Evolutionary conservation across 2,797 vertebrate genomes (phyloP).

Genomic region (Heterohyrax brucei): DNA sequence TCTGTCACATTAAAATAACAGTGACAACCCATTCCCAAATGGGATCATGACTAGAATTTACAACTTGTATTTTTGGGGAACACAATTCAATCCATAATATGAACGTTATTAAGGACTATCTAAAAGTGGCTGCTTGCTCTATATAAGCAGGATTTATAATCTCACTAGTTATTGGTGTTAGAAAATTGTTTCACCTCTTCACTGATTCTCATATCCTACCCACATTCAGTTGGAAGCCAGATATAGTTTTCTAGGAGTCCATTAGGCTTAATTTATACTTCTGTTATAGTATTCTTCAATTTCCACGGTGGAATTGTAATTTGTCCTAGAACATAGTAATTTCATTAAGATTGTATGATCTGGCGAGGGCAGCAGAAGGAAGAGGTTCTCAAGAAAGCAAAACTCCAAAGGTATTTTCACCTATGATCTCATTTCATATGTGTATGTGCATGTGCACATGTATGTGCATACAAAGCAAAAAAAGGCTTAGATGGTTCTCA

Average conservation of each 20-base stretch:
- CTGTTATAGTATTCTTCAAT: slow-evolving; percentile 18
- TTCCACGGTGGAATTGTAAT: slow-evolving; percentile 23
- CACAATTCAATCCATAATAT: no score
- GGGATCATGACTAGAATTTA: no score
- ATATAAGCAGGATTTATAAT: background rate
- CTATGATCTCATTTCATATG: background rate
- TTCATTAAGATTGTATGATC: slow-evolving; percentile 27
- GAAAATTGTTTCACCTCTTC: background rate
- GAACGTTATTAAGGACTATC: background rate
- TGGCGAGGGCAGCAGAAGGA: background rate
- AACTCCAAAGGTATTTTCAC: background rate
- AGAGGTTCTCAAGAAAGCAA: background rate
- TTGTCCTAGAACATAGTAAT: background rate
- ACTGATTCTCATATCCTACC: background rate
- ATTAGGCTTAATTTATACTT: slow-evolving; percentile 14
- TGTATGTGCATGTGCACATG: background rate
- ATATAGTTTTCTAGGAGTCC: slow-evolving; percentile 1
- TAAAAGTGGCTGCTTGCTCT: slow-evolving; percentile 17
- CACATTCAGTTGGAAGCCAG: background rate
- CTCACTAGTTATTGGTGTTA: background rate
- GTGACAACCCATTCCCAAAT: no score
- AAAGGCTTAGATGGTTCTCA: slow-evolving; percentile 1
- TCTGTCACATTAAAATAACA: no score
- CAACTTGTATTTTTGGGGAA: no score
- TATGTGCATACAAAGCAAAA: background rate